Conservation (phyloP, 2,888 invertebrate genomes). For the Teinopalpus imperialis region DNA sequence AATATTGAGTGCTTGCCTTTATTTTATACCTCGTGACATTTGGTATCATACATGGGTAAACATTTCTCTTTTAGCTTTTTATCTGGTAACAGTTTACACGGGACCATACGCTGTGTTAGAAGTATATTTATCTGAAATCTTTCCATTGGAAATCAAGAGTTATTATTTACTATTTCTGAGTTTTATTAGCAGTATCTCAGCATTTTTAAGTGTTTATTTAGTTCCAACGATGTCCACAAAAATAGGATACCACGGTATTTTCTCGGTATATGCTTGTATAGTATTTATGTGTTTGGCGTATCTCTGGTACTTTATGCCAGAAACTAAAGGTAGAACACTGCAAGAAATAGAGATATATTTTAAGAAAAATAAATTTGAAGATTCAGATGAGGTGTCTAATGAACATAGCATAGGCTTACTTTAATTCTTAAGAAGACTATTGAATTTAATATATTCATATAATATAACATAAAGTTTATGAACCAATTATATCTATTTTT, state of each 20-base stretch:
- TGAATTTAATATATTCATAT: no score
- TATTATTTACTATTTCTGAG: conserved; percentile 29
- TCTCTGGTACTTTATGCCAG: conserved; percentile 36
- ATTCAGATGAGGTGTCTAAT: no score
- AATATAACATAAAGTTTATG: no score
- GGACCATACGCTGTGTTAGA: conserved; percentile 38
- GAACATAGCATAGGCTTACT: no score
- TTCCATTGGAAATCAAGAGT: conserved; percentile 37
- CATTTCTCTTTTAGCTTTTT: conserved; percentile 31
- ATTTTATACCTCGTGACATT: conserved; percentile 18
- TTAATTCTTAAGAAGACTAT: no score
- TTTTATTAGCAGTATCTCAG: conserved; percentile 28
- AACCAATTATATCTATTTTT: no score
- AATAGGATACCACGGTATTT: conserved; percentile 38
- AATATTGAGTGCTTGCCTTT: conserved; percentile 24
- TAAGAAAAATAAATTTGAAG: background rate
- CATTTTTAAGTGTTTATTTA: conserved; percentile 34
- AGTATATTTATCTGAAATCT: conserved; percentile 35
- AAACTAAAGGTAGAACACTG: conserved; percentile 40
- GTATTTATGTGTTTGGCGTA: conserved; percentile 32
- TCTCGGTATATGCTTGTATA: conserved; percentile 32
- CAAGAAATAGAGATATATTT: conserved; percentile 36
- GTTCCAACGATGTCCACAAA: conserved; percentile 29
- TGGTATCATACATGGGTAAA: conserved; percentile 23
- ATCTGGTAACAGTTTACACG: conserved; percentile 31